Conservation (phyloP, 1,140 invertebrate species). For the Cherax quadricarinatus region DNA sequence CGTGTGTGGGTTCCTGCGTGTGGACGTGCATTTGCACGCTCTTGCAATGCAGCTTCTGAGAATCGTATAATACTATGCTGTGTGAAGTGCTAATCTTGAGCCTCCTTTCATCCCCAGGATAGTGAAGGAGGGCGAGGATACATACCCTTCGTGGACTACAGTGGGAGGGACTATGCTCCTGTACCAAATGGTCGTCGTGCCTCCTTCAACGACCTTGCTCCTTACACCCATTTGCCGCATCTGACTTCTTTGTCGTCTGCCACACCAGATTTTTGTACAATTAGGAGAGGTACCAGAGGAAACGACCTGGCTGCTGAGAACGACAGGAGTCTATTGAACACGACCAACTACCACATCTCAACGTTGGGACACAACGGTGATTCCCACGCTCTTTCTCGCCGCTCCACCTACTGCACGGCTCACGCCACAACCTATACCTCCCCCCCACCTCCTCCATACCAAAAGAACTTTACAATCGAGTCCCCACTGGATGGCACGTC, state of each 20-base stretch:
- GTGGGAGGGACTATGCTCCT: conserved; percentile 54
- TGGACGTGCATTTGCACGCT: no score
- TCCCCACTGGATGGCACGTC: conserved; percentile 38
- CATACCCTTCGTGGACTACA: conserved; percentile 61
- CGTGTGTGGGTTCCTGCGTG: no score
- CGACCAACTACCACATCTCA: conserved; percentile 23
- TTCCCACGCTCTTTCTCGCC: conserved; percentile 48
- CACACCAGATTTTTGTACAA: conserved; percentile 52
- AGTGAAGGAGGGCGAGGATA: conserved; percentile 48
- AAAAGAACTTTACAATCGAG: conserved; percentile 35
- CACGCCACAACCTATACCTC: conserved; percentile 39
- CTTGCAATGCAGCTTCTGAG: no score
- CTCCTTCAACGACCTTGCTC: conserved; percentile 55
- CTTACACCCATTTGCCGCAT: conserved; percentile 1
- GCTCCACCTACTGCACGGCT: conserved; percentile 35
- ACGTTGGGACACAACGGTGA: conserved; percentile 46
- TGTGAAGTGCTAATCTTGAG: not conserved
- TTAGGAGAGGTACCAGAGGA: conserved; percentile 46
- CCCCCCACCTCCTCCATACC: conserved; percentile 48
- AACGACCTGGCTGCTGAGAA: conserved; percentile 20
- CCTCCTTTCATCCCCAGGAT: conserved; percentile 4
- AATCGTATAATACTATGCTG: no score
- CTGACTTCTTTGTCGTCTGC: not conserved
- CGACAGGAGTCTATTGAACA: not conserved
- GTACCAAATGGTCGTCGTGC: conserved; percentile 54